Evolutionary conservation across 35 echinoderm and acorn worm species (phyloP), one percentile per base, ranked within the genome.

Genomic region (Acanthaster planci): DNA sequence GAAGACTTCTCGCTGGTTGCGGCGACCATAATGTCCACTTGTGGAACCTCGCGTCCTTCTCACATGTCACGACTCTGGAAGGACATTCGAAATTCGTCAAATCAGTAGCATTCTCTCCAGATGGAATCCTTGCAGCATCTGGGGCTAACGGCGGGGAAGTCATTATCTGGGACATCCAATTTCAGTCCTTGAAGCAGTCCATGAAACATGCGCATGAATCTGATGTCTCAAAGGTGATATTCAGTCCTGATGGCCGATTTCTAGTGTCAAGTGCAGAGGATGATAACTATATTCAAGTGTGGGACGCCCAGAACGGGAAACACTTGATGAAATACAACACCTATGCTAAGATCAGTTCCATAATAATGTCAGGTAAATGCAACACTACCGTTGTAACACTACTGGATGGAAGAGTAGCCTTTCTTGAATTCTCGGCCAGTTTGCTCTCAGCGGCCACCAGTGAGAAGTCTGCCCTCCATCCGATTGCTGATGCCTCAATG

Each of bases 241-340:
- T 83, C 53, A 83, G 81, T 19, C 56, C 81, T 18, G 81, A 83
- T 23, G 19, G 35, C 27, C 53, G 56, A 9, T 40, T 37, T 16
- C 38, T 83, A 15, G 37, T 59, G 9, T 58, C 81, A 3, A 12
- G 19, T 17, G 81, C 51, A 58, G 54, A 83, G 36, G 18, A 39
- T 0, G 81, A 83, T 58, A 40, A 38, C 30, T 83, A 83, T 12
- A 37, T 60, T 37, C 53, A 58, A 27, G 9, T 83, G 7, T 83
- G 81, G 81, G 19, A 37, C 51, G 31, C 32, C n/a, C 17, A 32
- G 44, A 83, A 19, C 3, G 81, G 51, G 0, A 54, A 21, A 9
- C 35, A 53, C 7, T 7, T 83, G 51, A 83, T 83, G 81, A 83
- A 8, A 22, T 83, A 83, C 30, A 29, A 83, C 56, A 83, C 81